Percentiles rank a stretch among this genome's conserved stretches.
Conservation (phyloP, 2,113 vertebrate species). For the Rhadina sibilatrix region DNA sequence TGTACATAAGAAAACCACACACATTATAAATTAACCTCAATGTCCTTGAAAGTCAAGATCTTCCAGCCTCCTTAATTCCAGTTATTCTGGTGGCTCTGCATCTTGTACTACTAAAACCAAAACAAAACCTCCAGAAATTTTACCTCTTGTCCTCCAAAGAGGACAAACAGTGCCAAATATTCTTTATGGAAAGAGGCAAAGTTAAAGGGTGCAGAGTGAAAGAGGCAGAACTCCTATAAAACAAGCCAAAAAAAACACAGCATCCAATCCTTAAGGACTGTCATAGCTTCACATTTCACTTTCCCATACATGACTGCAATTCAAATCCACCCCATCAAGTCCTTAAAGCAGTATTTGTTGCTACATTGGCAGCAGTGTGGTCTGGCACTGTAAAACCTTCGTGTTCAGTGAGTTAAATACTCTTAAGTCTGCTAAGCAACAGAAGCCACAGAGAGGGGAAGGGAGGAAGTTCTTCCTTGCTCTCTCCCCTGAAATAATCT, state of each 20-base stretch:
- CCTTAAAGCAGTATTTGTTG: background rate
- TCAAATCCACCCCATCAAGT: background rate
- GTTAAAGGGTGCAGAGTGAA: background rate
- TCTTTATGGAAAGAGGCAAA: background rate
- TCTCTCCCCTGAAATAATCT: background rate
- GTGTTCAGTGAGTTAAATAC: background rate
- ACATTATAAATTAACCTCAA: background rate
- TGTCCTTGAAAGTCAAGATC: background rate
- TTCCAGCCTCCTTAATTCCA: background rate
- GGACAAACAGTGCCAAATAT: background rate
- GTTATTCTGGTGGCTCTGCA: background rate
- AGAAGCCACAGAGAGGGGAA: background rate
- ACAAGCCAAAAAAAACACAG: background rate
- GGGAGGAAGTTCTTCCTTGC: background rate
- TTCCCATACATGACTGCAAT: background rate
- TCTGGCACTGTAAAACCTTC: background rate
- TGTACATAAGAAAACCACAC: constrained; percentile 30
- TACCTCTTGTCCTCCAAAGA: background rate
- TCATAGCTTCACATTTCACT: background rate
- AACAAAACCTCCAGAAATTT: background rate
- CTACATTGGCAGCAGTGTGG: background rate
- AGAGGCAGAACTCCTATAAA: background rate
- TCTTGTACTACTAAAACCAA: background rate
- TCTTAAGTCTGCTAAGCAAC: background rate
- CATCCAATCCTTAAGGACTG: background rate